These are phyloP conservation scores for Folsomia candida DNA, from an alignment of 2,888 invertebrate species.

Conservation along the genomic window DNA sequence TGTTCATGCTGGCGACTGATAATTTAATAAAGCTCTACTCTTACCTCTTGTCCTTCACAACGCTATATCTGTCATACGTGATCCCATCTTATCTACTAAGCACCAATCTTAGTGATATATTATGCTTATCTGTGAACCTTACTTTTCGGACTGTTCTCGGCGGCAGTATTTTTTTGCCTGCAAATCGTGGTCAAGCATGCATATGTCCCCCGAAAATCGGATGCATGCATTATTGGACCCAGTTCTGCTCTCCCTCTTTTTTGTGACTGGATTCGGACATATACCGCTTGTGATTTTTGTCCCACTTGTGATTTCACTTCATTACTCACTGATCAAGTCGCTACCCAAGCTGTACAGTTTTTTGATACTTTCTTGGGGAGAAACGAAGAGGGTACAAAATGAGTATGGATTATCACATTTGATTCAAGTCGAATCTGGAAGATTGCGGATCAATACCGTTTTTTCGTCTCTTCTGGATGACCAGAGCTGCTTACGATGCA, in stretches of 20 bases:
- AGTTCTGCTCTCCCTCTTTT: constrained; percentile 41
- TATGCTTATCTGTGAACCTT: constrained; percentile 28
- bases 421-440: constrained; percentile 46
- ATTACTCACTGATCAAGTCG: constrained; percentile 36
- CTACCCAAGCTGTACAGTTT: constrained; percentile 44
- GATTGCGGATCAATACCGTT: constrained; percentile 47
- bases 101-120: not conserved
- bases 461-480: constrained; percentile 53
- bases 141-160: constrained; percentile 44
- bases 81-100: constrained; percentile 53
- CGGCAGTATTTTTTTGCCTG: constrained; percentile 65
- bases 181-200: constrained; percentile 27
- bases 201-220: not conserved
- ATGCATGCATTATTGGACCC: constrained; percentile 31
- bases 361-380: constrained; percentile 46
- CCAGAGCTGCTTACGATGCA: constrained; percentile 49
- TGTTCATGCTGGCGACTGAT: constrained; percentile 80
- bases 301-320: constrained; percentile 34
- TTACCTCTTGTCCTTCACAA: constrained; percentile 77
- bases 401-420: constrained; percentile 50
- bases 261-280: constrained; percentile 39
- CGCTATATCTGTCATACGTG: constrained; percentile 83
- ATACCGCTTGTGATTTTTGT: constrained; percentile 38
- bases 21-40: constrained; percentile 85
- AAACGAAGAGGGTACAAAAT: constrained; percentile 48